Evolutionary conservation across 2,113 vertebrate genomes (phyloP).

Genomic region (Columba janthina): DNA sequence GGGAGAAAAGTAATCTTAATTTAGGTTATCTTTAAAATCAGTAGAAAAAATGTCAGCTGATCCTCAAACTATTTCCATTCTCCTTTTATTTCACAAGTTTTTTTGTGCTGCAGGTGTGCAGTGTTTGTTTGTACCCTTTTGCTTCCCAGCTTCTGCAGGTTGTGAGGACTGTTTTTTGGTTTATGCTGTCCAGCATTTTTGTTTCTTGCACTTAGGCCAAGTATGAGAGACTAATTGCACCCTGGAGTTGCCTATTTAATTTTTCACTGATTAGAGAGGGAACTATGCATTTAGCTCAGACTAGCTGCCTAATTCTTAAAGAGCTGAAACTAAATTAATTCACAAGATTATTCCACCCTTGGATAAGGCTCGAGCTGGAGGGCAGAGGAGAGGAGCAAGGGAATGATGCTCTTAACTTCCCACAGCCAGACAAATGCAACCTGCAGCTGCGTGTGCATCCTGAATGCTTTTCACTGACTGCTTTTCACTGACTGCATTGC

Average conservation of each 20-base stretch:
- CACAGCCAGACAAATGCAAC: neutral
- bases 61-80: neutral
- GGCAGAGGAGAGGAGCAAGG: neutral
- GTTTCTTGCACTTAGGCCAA: neutral
- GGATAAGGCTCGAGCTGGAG: neutral
- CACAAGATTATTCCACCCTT: neutral
- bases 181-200: neutral
- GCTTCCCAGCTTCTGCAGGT: neutral
- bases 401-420: neutral
- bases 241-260: neutral
- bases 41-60: neutral
- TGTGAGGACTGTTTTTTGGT: neutral
- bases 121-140: neutral
- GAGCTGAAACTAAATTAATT: neutral
- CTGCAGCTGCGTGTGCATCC: fast-evolving
- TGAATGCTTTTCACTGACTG: neutral
- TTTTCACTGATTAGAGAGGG: neutral
- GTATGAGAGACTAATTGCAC: neutral
- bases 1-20: neutral
- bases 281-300: neutral
- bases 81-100: neutral
- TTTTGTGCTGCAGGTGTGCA: neutral
- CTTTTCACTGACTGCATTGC: neutral
- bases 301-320: neutral
- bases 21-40: neutral